Evolutionary conservation across 2,113 vertebrate species (phyloP).

Genomic region (Oxyura jamaicensis): DNA sequence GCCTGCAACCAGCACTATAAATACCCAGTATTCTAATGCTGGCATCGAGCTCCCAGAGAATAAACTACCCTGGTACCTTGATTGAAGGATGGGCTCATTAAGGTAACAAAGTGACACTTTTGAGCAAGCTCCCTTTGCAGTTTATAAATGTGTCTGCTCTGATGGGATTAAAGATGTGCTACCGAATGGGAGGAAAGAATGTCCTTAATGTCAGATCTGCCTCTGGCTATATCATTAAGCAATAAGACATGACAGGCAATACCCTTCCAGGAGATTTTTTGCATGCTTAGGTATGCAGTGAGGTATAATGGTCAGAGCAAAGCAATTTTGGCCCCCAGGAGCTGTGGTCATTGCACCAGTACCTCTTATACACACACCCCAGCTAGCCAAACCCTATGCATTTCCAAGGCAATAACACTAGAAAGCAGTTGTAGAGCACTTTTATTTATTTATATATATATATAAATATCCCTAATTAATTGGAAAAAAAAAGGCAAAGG

Average conservation of each 20-base stretch:
- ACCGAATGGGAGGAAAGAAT: not conserved
- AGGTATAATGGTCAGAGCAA: not conserved
- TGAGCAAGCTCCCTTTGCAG: conserved; percentile 17
- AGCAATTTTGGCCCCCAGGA: not conserved
- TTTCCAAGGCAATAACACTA: not conserved
- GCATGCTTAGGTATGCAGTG: not conserved
- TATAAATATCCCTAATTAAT: not conserved
- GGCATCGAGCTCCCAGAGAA: not conserved
- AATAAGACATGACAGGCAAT: conserved; percentile 8
- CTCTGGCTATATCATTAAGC: conserved; percentile 42
- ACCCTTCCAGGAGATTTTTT: not conserved
- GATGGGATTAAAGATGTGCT: not conserved
- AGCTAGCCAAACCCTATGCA: not conserved
- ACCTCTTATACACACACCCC: not conserved
- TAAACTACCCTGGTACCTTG: conserved; percentile 33
- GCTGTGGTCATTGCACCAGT: not conserved
- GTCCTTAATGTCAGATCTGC: conserved; percentile 25
- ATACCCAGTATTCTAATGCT: conserved; percentile 29
- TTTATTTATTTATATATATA: not conserved
- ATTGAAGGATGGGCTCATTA: conserved; percentile 53
- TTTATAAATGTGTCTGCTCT: conserved; percentile 30
- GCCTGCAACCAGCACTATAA: not conserved
- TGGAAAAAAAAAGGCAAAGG: not conserved
- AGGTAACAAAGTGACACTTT: conserved; percentile 24
- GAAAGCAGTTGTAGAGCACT: not conserved